Evolutionary conservation across 2,113 vertebrate genomes (phyloP).

Genomic region (Hemicordylus capensis): DNA sequence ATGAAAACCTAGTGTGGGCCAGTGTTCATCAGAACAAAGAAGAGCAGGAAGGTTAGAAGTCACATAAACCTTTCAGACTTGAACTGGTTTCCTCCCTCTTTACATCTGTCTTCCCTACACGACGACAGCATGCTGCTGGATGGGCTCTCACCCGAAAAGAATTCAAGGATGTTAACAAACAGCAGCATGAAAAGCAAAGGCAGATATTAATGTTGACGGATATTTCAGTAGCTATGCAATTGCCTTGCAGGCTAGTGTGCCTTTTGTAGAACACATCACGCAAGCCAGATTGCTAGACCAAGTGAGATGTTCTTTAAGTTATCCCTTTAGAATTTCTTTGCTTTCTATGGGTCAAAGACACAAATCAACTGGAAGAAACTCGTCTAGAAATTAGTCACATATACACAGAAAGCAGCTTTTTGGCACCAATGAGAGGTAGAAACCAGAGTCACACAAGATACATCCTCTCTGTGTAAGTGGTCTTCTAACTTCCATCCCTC

Average conservation of each 20-base stretch:
- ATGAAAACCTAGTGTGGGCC: not conserved
- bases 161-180: not conserved
- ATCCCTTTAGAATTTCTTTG: not conserved
- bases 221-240: not conserved
- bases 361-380: accelerated
- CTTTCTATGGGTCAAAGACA: not conserved
- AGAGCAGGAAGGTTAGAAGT: constrained; percentile 3
- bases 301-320: not conserved
- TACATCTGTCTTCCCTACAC: not conserved
- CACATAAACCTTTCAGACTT: not conserved
- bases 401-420: not conserved
- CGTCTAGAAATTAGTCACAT: not conserved
- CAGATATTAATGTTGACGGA: constrained; percentile 29
- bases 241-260: accelerated
- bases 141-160: not conserved
- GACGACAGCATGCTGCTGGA: not conserved
- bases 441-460: not conserved
- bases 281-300: not conserved
- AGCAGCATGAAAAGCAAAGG: constrained; percentile 8
- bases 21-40: constrained; percentile 3
- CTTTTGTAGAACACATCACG: not conserved
- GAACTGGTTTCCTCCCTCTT: not conserved
- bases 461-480: not conserved
- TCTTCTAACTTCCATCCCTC: not conserved
- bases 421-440: not conserved